Conservation (phyloP, 2,888 invertebrate genomes). For the Hemistola chrysoprasaria region DNA sequence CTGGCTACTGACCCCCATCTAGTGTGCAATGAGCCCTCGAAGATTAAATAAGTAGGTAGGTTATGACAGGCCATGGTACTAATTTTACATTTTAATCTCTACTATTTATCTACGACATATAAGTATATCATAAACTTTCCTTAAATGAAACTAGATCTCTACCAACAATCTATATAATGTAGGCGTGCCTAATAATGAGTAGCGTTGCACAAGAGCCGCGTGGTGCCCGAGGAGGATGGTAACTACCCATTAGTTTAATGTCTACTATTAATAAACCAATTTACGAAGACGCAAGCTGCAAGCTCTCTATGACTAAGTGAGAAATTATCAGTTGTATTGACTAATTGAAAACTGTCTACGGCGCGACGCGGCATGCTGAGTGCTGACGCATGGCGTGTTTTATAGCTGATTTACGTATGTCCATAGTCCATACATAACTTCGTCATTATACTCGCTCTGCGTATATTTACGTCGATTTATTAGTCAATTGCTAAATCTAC, state of each 20-base stretch:
- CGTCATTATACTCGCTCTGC: conserved; percentile 24
- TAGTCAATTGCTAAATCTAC: conserved; percentile 40
- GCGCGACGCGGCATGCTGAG: conserved; percentile 17
- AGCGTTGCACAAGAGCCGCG: conserved; percentile 9
- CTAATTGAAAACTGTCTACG: conserved; percentile 36
- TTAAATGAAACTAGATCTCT: neutral
- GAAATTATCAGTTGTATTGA: conserved; percentile 40
- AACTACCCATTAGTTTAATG: conserved; percentile 26
- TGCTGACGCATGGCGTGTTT: conserved; percentile 17
- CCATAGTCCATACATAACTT: conserved; percentile 27
- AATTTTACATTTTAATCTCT: no score
- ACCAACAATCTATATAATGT: no score
- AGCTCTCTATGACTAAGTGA: conserved; percentile 38
- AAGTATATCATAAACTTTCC: no score
- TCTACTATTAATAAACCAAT: conserved; percentile 34
- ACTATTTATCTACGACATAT: no score
- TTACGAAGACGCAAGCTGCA: conserved; percentile 35
- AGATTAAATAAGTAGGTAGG: no score
- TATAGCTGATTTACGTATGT: conserved; percentile 27
- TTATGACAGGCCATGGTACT: no score
- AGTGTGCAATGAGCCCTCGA: no score
- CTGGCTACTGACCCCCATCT: no score
- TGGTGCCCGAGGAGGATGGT: conserved; percentile 14
- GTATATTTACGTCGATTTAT: conserved; percentile 34
- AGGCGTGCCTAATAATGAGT: neutral